A percentile compares a stretch with the other conserved stretches of the same genome.
Evolutionary conservation across 2,797 vertebrate species (phyloP).

Genomic region (Hoplostethus atlanticus): DNA sequence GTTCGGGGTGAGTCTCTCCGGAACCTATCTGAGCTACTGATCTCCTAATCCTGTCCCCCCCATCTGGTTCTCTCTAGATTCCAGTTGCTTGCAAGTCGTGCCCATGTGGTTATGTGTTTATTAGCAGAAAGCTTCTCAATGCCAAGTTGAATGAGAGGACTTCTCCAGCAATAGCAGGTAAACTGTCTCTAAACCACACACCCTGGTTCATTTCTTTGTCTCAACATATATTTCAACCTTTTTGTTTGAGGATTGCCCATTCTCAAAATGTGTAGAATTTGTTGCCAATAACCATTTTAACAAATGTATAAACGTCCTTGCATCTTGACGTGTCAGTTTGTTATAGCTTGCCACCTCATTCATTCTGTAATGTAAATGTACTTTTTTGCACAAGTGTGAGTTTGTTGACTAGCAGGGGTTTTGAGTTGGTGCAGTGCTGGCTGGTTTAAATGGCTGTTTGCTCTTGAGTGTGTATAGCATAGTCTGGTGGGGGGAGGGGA

Average conservation of each 20-base stretch:
- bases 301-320: not conserved
- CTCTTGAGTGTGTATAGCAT: constrained; percentile 53
- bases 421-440: constrained; percentile 31
- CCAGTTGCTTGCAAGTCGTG: constrained; percentile 98
- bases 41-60: constrained; percentile 11
- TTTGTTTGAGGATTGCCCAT: not conserved
- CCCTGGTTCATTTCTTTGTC: not conserved
- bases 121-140: constrained; percentile 96
- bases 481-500: constrained; percentile 44
- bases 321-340: not conserved
- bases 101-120: constrained; percentile 97
- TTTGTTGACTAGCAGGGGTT: constrained; percentile 20
- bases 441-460: constrained; percentile 46
- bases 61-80: constrained; percentile 84
- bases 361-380: not conserved
- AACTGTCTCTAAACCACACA: constrained; percentile 47
- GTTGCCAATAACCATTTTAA: too few relatives aligned
- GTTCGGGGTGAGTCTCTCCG: too few relatives aligned
- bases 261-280: too few relatives aligned
- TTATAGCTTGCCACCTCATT: not conserved
- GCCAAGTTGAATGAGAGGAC: constrained; percentile 91
- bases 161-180: constrained; percentile 90
- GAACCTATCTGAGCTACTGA: not conserved
- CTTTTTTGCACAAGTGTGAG: not conserved
- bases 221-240: not conserved